Evolutionary conservation across 2,113 vertebrate genomes (phyloP).

Genomic region (Osmerus eperlanus): DNA sequence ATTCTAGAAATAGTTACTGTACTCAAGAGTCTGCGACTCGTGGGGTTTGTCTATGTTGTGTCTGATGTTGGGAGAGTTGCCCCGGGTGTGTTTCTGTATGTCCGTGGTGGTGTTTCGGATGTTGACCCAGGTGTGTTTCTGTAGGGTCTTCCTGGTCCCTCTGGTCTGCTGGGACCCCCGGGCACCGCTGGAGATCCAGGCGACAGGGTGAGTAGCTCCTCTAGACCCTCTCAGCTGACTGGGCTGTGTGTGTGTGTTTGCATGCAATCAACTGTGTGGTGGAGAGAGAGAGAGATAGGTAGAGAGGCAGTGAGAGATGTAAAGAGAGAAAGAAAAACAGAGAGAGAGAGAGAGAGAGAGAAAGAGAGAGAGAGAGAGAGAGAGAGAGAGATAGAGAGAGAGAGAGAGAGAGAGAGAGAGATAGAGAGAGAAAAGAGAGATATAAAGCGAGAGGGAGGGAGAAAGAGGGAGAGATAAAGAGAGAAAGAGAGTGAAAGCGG

Average conservation of each 20-base stretch:
- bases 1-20: too few species aligned
- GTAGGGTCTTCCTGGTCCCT: conserved; percentile 88
- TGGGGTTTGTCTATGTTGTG: too few species aligned
- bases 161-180: conserved; percentile 86
- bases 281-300: not conserved
- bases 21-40: too few species aligned
- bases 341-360: not conserved
- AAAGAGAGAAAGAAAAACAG: not conserved
- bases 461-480: not conserved
- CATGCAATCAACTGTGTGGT: not conserved
- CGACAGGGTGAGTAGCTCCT: conserved; percentile 84
- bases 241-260: not conserved
- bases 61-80: too few species aligned
- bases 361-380: not conserved
- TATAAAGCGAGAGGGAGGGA: not conserved
- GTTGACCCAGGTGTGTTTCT: conserved; percentile 12
- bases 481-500: not conserved
- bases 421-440: not conserved
- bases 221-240: not conserved
- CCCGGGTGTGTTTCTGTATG: not conserved
- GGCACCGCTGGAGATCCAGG: conserved; percentile 89
- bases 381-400: not conserved
- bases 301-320: not conserved
- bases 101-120: too few species aligned
- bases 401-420: not conserved